These are phyloP conservation scores for Ianthella basta DNA, from an alignment of 37 sponge, comb jelly and placozoan genomes.

Conservation along the genomic window DNA sequence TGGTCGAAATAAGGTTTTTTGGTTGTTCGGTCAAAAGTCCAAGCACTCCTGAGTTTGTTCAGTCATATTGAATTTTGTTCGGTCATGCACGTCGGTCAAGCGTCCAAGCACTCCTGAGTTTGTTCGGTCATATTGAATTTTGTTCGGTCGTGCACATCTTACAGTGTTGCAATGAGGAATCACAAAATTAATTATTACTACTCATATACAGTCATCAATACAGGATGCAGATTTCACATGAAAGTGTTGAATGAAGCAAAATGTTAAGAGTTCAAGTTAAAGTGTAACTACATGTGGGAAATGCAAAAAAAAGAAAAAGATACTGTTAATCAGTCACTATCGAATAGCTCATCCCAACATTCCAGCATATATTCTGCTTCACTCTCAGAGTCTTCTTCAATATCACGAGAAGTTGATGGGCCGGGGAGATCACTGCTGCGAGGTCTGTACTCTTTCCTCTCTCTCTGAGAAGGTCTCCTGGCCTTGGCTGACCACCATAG, in stretches of 20 bases:
- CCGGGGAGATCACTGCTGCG: background rate
- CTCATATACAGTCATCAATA: too few relatives aligned
- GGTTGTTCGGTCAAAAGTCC: constrained; percentile 38
- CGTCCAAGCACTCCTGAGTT: too few relatives aligned
- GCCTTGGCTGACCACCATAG: constrained; percentile 58
- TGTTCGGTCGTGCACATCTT: too few relatives aligned
- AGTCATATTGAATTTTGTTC: constrained; percentile 27
- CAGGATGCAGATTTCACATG: too few relatives aligned
- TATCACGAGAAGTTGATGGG: background rate
- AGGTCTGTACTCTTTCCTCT: constrained; percentile 31
- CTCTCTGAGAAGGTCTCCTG: constrained; percentile 41
- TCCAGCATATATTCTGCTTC: constrained; percentile 36
- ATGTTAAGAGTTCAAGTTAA: too few relatives aligned
- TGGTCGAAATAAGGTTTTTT: constrained; percentile 33
- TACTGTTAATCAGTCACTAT: constrained; percentile 22
- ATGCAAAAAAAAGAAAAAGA: too few relatives aligned
- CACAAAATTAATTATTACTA: too few relatives aligned
- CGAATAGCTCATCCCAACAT: constrained; percentile 39
- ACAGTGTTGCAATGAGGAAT: too few relatives aligned
- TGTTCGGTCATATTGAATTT: too few relatives aligned
- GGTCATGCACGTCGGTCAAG: constrained; percentile 19
- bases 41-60: constrained; percentile 29
- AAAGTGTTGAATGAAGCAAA: too few relatives aligned
- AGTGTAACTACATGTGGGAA: too few relatives aligned
- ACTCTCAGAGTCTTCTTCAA: background rate